A percentile compares a stretch with the other conserved stretches of the same genome.
Evolutionary conservation across 2,888 invertebrate genomes (phyloP).

Genomic region (Nomada lathburiana): DNA sequence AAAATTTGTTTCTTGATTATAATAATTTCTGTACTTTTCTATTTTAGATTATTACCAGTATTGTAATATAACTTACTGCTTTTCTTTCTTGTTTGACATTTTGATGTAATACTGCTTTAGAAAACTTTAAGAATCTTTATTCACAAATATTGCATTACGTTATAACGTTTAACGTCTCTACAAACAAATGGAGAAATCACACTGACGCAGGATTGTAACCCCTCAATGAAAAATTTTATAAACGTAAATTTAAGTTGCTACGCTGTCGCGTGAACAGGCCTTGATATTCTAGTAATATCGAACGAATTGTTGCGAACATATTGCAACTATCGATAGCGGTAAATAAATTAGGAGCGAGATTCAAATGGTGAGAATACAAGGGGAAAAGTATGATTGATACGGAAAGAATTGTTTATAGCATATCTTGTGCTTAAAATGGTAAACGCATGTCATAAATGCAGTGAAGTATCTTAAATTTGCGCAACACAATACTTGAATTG

Average conservation of each 20-base stretch:
- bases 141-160: neutral
- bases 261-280: no score
- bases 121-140: neutral
- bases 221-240: neutral
- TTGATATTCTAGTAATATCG: no score
- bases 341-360: neutral
- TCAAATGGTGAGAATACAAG: no score
- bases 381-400: neutral
- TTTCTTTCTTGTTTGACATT: conserved; percentile 53
- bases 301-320: no score
- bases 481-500: neutral
- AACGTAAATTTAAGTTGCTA: neutral
- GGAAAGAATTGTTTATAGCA: neutral
- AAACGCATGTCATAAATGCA: neutral
- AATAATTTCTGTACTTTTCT: neutral
- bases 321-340: no score
- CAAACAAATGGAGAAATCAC: neutral
- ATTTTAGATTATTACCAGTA: neutral
- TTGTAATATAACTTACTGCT: conserved; percentile 60
- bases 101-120: neutral
- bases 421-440: neutral
- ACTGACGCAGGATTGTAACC: neutral
- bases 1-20: conserved; percentile 69
- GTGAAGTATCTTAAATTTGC: neutral
- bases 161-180: neutral